Base-by-base conservation (phyloP, 2,888 invertebrate genomes). In the Podabrus alpinus region DNA sequence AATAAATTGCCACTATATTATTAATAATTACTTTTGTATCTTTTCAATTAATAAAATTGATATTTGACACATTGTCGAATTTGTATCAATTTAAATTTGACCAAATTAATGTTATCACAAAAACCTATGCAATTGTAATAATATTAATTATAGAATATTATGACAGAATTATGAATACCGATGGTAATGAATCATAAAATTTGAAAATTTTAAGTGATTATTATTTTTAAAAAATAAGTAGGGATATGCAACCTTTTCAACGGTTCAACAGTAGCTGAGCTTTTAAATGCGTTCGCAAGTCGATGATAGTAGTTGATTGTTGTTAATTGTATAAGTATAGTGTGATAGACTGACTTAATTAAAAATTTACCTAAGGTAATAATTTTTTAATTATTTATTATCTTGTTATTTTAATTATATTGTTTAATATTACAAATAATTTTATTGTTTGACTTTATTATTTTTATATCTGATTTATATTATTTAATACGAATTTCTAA, bases 221-320 rank as follows among this genome's bases (percentile, higher is more conserved):
- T 76, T 77, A 78, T 77, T 79, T 79, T 78, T 78, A 77, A 74
- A 77, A 71, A 75, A 59, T 77, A 77, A 76, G 79, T 67, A 69
- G 74, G 74, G 72, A 69, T 75, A 78, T 73, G 77, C 76, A 77
- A 79, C 78, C 73, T 75, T 72, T 21, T 69, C 59, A 61, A 67
- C 77, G 67, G 62, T 69, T 72, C 73, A 78, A 74, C 75, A 69
- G 75, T 73, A 76, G 74, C 72, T 17, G 59, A 60, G 75, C 75
- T 75, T 75, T 74, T 77, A 77, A 72, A 73, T 74, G 74, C 75
- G 77, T 72, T 72, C 76, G 64, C 69, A 72, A 72, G 19, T 64
- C 69, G 69, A 76, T 79, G 72, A 69, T 72, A 80, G 79, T 80
- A 79, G 80, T 79, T 81, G 80, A 81, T 81, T 80, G 80, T 80